These are phyloP conservation scores for Phenganax subtilis DNA, from an alignment of 92 coral and sea anemone genomes.

Conservation along the genomic window DNA sequence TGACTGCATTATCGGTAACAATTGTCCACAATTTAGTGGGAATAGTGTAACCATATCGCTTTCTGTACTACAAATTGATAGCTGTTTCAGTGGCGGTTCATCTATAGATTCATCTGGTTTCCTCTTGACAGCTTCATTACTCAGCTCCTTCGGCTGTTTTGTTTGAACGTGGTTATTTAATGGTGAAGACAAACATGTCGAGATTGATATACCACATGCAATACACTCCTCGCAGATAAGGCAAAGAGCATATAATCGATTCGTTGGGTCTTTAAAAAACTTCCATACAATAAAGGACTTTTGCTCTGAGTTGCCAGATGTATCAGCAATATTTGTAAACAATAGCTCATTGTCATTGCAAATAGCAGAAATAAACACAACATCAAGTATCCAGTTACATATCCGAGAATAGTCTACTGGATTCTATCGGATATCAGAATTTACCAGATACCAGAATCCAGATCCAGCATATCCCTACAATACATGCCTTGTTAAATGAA, in stretches of 20 bases:
- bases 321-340: too few relatives aligned
- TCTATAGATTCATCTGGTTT: neutral
- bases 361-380: too few relatives aligned
- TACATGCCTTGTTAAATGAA: too few relatives aligned
- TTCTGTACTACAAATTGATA: neutral
- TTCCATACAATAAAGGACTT: slow-evolving; percentile 10
- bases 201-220: neutral
- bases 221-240: neutral
- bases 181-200: neutral
- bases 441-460: too few relatives aligned
- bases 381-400: too few relatives aligned
- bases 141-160: slow-evolving; percentile 1
- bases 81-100: slow-evolving; percentile 8
- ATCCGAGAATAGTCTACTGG: too few relatives aligned
- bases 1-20: neutral
- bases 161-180: neutral
- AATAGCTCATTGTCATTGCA: too few relatives aligned
- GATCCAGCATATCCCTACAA: too few relatives aligned
- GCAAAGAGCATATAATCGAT: neutral
- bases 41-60: neutral
- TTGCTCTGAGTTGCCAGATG: too few relatives aligned
- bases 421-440: too few relatives aligned
- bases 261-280: slow-evolving; percentile 4
- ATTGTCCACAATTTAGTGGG: neutral
- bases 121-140: neutral